Base-by-base conservation (phyloP, 2,888 invertebrate genomes). In the Rhagophthalmus giganteus region DNA sequence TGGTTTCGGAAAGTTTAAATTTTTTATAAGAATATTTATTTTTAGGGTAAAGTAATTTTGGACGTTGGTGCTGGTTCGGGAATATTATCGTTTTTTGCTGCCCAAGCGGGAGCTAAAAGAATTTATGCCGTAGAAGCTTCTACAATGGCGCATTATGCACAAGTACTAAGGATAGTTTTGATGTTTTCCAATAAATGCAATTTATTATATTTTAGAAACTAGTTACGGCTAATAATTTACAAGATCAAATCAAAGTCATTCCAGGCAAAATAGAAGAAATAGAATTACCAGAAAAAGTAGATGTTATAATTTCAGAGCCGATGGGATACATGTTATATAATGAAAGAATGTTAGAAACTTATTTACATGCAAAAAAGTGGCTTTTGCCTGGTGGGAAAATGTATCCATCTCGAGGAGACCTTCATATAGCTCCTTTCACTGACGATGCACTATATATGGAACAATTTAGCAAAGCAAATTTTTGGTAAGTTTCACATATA, bases 281-380 rank as follows among this genome's bases (percentile, higher is more conserved):
- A 31, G 90, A 91, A 62, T 78, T 99, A 56, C 95, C 97, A 1
- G 97, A 98, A 74, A 84, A 82, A 66, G 97, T 99, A 11, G 98
- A 99, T 77, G 87, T 96, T 30, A 97, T 99, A 64, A 93, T 99
- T 62, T 97, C 96, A 1, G 99, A 99, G 77, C 98, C 98, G 0
- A 99, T 99, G 98, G 98, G 98, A n/a, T 99, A 99, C 74, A 98
- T 99, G 98, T 78, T 99, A 46, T 96, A 96, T 75, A 99, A 99
- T 78, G 98, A 99, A 75, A 82, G 98, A 57, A 99, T 99, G 99
- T 79, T 99, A 62, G 99, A 99, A 78, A 96, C 96, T 0, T 99
- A 94, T 78, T 79, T 99, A 54, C 98, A 98, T 79, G 97, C 98
- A 2, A 94, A 98, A 70, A 98, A 98, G 74, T 99, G 97, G 94